Conservation (phyloP, 92 coral and sea anemone species). For the Siderastrea siderea region DNA sequence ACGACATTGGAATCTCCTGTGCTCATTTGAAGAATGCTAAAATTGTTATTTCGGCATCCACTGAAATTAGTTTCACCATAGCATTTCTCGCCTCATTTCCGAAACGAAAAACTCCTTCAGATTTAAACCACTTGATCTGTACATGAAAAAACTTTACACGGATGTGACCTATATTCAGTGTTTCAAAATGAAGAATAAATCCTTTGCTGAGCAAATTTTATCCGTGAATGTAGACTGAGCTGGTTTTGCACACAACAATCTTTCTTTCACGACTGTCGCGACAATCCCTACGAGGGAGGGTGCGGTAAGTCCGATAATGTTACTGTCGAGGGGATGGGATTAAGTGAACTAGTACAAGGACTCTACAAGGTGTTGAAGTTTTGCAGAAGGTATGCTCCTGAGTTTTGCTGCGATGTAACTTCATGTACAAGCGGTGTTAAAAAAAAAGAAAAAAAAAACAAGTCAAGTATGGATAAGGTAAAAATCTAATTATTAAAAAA, state of each 20-base stretch:
- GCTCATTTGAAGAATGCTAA: constrained; percentile 48
- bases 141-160: neutral
- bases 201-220: neutral
- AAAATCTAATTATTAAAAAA: too few relatives aligned
- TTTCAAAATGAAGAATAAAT: neutral
- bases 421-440: too few relatives aligned
- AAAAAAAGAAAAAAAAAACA: too few relatives aligned
- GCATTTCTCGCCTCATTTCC: neutral
- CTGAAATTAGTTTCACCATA: neutral
- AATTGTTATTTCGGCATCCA: constrained; percentile 14
- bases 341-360: too few relatives aligned
- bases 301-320: neutral
- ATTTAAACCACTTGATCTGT: neutral
- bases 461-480: too few relatives aligned
- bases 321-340: neutral
- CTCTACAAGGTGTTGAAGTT: too few relatives aligned
- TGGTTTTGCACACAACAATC: neutral
- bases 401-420: too few relatives aligned
- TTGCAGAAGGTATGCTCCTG: too few relatives aligned
- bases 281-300: constrained; percentile 20
- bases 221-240: neutral
- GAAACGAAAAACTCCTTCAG: neutral
- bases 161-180: neutral
- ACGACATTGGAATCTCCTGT: neutral
- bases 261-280: constrained; percentile 9